Conservation (phyloP, 2,797 vertebrate species). For the Bryconaethiops microstoma region DNA sequence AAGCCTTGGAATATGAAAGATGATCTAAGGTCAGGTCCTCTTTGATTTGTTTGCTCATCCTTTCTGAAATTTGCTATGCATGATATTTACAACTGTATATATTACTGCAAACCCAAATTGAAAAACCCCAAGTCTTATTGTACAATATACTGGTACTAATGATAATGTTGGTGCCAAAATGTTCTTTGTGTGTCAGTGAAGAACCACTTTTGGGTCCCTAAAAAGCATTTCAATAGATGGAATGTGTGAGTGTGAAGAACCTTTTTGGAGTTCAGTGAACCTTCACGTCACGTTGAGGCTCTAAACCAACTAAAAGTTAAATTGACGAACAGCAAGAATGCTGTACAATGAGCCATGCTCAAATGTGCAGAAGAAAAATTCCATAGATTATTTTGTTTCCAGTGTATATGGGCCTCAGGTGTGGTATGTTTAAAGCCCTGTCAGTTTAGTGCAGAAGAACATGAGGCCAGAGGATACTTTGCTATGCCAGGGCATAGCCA, state of each 20-base stretch:
- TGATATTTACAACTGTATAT: not conserved
- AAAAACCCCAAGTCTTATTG: not conserved
- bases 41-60: not conserved
- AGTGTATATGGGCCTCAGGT: not conserved
- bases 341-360: not conserved
- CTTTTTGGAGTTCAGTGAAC: too few relatives aligned
- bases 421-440: not conserved
- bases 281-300: too few relatives aligned
- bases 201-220: not conserved
- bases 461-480: not conserved
- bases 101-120: not conserved
- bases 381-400: not conserved
- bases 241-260: too few relatives aligned
- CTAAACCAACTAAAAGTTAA: too few relatives aligned
- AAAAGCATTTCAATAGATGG: not conserved
- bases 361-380: not conserved
- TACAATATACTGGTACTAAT: not conserved
- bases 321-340: too few relatives aligned
- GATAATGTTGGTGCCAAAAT: too few relatives aligned
- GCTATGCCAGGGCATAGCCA: not conserved
- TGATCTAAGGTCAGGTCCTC: not conserved
- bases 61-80: too few relatives aligned
- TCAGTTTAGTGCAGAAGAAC: not conserved
- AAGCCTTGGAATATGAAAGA: not conserved
- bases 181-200: not conserved